Conservation (phyloP, 2,113 vertebrate genomes). For the Microtus richardsoni region DNA sequence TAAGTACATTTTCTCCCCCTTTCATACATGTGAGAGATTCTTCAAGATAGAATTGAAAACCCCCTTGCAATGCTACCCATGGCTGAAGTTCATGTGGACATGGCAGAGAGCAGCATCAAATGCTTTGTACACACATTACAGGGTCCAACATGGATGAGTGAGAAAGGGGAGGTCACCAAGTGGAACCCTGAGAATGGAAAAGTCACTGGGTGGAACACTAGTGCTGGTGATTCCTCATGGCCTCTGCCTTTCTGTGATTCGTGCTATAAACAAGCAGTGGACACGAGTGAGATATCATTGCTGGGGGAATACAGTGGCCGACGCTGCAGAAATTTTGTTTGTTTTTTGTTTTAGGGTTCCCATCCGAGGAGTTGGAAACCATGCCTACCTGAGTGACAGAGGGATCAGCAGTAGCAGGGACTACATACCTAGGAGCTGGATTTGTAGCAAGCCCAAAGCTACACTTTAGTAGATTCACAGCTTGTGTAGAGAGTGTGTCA, state of each 20-base stretch:
- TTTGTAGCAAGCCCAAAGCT: not conserved
- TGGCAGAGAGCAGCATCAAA: not conserved
- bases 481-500: not conserved
- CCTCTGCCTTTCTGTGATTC: not conserved
- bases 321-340: not conserved
- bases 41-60: not conserved
- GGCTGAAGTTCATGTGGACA: not conserved
- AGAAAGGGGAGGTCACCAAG: not conserved
- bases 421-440: rapidly evolving
- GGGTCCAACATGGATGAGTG: not conserved
- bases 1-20: not conserved
- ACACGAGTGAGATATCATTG: not conserved
- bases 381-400: not conserved
- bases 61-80: no score
- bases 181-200: not conserved
- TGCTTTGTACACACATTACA: not conserved
- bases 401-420: not conserved
- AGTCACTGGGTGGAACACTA: not conserved
- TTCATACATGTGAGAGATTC: not conserved
- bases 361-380: not conserved
- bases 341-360: not conserved
- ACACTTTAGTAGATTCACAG: not conserved
- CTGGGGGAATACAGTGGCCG: not conserved
- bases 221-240: not conserved
- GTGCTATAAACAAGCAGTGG: not conserved